Evolutionary conservation across 2,797 vertebrate species (phyloP).

Genomic region (Cirrhinus mrigala): DNA sequence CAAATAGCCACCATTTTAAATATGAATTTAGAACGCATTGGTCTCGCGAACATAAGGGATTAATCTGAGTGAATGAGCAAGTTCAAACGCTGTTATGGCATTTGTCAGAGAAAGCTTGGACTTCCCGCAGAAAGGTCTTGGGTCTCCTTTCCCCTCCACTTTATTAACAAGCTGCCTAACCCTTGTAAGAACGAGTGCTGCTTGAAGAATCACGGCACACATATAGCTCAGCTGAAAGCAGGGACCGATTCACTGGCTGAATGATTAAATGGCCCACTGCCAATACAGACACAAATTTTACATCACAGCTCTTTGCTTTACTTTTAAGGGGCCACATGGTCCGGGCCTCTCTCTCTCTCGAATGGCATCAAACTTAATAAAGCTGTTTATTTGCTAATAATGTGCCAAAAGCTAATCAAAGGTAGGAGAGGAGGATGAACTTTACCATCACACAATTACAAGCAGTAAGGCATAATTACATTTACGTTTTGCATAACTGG

Average conservation of each 20-base stretch:
- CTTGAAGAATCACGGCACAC: conserved; percentile 51
- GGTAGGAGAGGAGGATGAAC: conserved; percentile 65
- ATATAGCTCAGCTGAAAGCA: conserved; percentile 46
- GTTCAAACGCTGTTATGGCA: conserved; percentile 65
- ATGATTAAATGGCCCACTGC: conserved; percentile 59
- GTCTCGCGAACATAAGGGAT: conserved; percentile 64
- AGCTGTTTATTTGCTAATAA: conserved; percentile 76
- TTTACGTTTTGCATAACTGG: conserved; percentile 60
- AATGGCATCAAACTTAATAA: conserved; percentile 69
- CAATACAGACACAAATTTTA: conserved; percentile 48
- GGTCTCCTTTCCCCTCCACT: conserved; percentile 56
- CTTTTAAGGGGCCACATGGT: conserved; percentile 41
- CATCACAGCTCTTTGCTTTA: conserved; percentile 31
- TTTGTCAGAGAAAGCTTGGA: conserved; percentile 63
- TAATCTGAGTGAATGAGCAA: conserved; percentile 66
- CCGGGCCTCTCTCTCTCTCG: conserved; percentile 18
- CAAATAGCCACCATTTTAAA: conserved; percentile 59
- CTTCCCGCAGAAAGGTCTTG: conserved; percentile 54
- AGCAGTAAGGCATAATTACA: conserved; percentile 59
- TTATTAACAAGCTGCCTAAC: conserved; percentile 59
- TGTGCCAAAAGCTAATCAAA: conserved; percentile 72
- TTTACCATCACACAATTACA: conserved; percentile 69
- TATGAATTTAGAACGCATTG: conserved; percentile 64
- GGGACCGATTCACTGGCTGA: conserved; percentile 45
- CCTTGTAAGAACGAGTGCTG: conserved; percentile 50